Conservation (phyloP, 2,797 vertebrate species). For the Rhadinocentrus ornatus region DNA sequence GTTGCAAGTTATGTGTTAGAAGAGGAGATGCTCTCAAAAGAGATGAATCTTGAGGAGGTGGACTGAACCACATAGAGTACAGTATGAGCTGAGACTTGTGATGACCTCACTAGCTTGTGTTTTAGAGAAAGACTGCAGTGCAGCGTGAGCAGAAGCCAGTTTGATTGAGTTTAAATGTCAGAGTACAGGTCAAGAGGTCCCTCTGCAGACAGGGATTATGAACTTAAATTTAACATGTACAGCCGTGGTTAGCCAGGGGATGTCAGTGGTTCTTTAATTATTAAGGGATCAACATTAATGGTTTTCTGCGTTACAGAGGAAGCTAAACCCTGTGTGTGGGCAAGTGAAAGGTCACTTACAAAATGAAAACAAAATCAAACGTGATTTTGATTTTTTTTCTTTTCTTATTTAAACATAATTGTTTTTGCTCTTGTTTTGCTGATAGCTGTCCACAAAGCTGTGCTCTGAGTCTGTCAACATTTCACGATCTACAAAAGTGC, state of each 20-base stretch:
- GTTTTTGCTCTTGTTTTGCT: not conserved
- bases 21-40: not conserved
- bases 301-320: not conserved
- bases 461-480: not conserved
- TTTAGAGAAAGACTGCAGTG: not conserved
- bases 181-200: not conserved
- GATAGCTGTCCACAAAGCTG: not conserved
- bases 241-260: not conserved
- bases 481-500: too few relatives aligned
- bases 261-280: not conserved
- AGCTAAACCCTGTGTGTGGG: not conserved
- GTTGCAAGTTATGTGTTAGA: too few relatives aligned
- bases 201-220: not conserved
- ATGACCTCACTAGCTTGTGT: not conserved
- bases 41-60: not conserved
- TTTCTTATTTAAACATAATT: too few relatives aligned
- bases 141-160: not conserved
- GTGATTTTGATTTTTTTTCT: not conserved
- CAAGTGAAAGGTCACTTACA: not conserved
- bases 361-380: not conserved
- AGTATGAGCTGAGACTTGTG: not conserved
- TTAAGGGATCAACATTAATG: not conserved
- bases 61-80: not conserved
- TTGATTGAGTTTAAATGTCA: not conserved
- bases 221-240: not conserved